These are phyloP conservation scores for Phaedon cochleariae DNA, from an alignment of 2,888 invertebrate species.

Conservation along the genomic window DNA sequence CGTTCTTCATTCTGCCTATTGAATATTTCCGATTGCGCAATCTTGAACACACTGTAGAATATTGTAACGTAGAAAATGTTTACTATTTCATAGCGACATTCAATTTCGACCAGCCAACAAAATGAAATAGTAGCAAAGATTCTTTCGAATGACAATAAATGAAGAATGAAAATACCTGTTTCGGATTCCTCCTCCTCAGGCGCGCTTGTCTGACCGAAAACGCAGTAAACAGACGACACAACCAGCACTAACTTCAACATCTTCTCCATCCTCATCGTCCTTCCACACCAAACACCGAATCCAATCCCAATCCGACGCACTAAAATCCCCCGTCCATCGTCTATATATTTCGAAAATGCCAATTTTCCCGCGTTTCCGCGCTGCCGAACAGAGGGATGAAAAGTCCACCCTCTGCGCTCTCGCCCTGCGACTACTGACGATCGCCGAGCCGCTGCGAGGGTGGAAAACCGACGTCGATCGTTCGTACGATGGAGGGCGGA, in stretches of 20 bases:
- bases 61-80: too few species aligned
- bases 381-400: not conserved
- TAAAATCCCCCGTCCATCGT: too few species aligned
- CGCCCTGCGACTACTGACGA: slow-evolving; percentile 59
- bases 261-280: slow-evolving; percentile 17
- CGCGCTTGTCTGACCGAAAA: slow-evolving; percentile 49
- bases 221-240: slow-evolving; percentile 34
- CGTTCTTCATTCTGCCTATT: too few species aligned
- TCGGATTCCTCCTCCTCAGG: slow-evolving; percentile 50
- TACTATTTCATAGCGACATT: too few species aligned
- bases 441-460: slow-evolving; percentile 56
- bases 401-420: slow-evolving; percentile 36
- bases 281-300: not conserved
- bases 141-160: too few species aligned
- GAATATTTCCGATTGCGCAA: too few species aligned
- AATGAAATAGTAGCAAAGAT: too few species aligned
- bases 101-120: too few species aligned
- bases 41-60: too few species aligned
- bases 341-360: too few species aligned
- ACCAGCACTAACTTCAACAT: slow-evolving; percentile 33
- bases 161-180: slow-evolving; percentile 41
- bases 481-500: slow-evolving; percentile 37
- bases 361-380: too few species aligned
- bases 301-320: not conserved
- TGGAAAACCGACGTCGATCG: slow-evolving; percentile 53